Conservation (phyloP, 2,113 vertebrate species). For the Hymenochirus boettgeri region DNA sequence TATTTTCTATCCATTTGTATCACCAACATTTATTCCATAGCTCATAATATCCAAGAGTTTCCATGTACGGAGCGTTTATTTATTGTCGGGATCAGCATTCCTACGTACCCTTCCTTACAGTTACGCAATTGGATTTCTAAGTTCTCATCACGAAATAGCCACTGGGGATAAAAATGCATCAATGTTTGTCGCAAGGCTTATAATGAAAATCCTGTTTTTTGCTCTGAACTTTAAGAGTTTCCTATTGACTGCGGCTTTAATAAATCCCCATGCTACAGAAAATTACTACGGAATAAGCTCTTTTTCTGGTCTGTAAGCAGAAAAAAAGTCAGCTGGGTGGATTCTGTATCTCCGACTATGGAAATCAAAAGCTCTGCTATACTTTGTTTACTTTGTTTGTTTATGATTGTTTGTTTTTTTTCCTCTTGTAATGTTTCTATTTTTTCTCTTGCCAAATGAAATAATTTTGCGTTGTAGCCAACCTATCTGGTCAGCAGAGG, state of each 20-base stretch:
- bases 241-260: too few species aligned
- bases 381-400: conserved; percentile 24
- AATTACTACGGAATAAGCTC: neutral
- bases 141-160: too few species aligned
- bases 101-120: too few species aligned
- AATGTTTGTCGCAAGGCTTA: too few species aligned
- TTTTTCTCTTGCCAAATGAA: conserved; percentile 4
- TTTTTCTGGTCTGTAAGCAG: conserved; percentile 1
- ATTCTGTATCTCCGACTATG: conserved; percentile 27
- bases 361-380: conserved; percentile 25
- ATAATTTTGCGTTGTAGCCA: neutral
- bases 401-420: neutral
- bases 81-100: too few species aligned
- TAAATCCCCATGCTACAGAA: too few species aligned
- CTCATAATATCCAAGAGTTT: too few species aligned
- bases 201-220: neutral
- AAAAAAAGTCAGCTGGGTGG: conserved; percentile 21
- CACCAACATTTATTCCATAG: too few species aligned
- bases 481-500: conserved; percentile 9
- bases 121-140: too few species aligned
- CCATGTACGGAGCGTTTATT: too few species aligned
- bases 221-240: neutral
- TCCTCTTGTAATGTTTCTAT: conserved; percentile 36
- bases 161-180: too few species aligned
- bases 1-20: too few species aligned